phyloP scores from a whole-genome alignment of 2,113 vertebrate genomes.

The Peromyscus maniculatus region DNA sequence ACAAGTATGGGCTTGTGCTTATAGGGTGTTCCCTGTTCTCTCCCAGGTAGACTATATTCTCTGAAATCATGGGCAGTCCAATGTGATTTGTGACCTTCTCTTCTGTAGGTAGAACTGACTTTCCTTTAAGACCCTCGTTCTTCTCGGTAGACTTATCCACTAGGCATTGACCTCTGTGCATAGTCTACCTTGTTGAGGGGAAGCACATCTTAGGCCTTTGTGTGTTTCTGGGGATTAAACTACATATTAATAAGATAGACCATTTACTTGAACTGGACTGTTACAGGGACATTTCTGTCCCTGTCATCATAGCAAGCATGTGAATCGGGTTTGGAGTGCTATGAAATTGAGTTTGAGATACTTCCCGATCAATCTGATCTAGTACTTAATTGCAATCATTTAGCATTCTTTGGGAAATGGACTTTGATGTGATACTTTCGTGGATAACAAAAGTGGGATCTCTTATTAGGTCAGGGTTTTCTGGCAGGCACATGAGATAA shows the following conservation, averaged over 20 bases:
- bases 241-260: neutral
- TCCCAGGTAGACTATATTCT: neutral
- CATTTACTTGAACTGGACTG: neutral
- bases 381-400: slow-evolving; percentile 66
- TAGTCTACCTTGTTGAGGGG: neutral
- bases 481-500: slow-evolving; percentile 83
- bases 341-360: slow-evolving; percentile 59
- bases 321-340: neutral
- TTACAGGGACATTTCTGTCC: slow-evolving; percentile 3
- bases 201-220: neutral
- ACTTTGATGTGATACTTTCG: slow-evolving; percentile 36
- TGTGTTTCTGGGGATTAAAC: neutral
- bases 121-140: neutral
- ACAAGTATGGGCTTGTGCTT: neutral
- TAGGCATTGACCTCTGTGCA: neutral
- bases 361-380: slow-evolving; percentile 35
- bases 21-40: neutral
- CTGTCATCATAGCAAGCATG: neutral
- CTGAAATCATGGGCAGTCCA: neutral
- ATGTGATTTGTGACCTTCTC: neutral
- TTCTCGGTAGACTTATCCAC: neutral
- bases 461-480: slow-evolving; percentile 87
- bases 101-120: neutral
- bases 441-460: slow-evolving; percentile 66
- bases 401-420: slow-evolving; percentile 65